phyloP scores from a whole-genome alignment of 2,113 vertebrate species.

The Artemisiospiza belli region DNA sequence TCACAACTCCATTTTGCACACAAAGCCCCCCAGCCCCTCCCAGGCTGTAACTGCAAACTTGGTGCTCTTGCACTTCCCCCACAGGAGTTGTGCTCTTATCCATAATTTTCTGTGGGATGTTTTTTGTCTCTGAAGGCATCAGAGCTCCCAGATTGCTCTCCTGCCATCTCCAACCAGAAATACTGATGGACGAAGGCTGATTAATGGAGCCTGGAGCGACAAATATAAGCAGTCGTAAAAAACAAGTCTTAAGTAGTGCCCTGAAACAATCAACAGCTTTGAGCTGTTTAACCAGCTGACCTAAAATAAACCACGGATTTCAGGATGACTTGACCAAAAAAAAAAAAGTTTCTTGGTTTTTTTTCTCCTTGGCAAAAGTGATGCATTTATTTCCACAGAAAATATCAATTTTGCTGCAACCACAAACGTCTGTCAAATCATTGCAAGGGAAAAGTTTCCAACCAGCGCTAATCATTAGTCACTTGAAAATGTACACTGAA shows the following conservation, averaged over 20 bases:
- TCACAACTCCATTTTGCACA: neutral
- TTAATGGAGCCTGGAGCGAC: neutral
- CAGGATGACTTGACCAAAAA: constrained; percentile 45
- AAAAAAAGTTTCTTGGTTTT: neutral
- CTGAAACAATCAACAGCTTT: neutral
- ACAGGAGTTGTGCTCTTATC: neutral
- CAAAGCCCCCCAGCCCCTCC: neutral
- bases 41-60: neutral
- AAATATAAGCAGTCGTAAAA: neutral
- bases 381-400: constrained; percentile 49
- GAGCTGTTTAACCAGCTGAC: neutral
- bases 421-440: constrained; percentile 40
- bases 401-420: constrained; percentile 23
- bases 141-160: neutral
- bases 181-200: neutral
- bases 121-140: neutral
- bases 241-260: neutral
- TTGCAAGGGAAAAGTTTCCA: neutral
- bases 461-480: constrained; percentile 21
- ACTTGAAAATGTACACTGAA: constrained; percentile 36
- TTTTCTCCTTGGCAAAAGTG: neutral
- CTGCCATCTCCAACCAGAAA: neutral
- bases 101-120: neutral
- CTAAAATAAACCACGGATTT: constrained; percentile 53
- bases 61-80: neutral